These are phyloP conservation scores for Lordiphosa mommai DNA, from an alignment of 1,140 invertebrate genomes.

Conservation along the genomic window DNA sequence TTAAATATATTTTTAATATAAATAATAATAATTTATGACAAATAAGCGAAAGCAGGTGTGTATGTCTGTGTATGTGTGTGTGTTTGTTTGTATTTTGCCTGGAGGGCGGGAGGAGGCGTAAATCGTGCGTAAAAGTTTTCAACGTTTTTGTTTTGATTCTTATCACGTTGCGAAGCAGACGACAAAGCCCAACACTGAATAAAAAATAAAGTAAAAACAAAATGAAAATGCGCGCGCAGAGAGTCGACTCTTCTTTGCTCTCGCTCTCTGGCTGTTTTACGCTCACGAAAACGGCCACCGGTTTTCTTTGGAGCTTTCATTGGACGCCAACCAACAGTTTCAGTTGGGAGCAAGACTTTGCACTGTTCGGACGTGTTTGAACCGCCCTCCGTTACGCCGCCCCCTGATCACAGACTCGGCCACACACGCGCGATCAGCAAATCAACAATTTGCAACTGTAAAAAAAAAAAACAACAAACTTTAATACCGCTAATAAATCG, in stretches of 20 bases:
- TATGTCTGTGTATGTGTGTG: not conserved
- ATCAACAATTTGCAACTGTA: conserved; percentile 24
- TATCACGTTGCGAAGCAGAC: conserved; percentile 57
- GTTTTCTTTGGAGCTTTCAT: conserved; percentile 30
- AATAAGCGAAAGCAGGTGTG: too few relatives aligned
- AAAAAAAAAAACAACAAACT: too few relatives aligned
- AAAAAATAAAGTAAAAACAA: conserved; percentile 67
- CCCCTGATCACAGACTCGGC: conserved; percentile 21
- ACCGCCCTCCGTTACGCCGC: conserved; percentile 19
- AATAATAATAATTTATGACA: too few relatives aligned
- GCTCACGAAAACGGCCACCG: conserved; percentile 12
- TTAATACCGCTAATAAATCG: conserved; percentile 10
- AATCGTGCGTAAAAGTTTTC: conserved; percentile 49
- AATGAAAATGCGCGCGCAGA: conserved; percentile 47
- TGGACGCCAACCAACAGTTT: conserved; percentile 24
- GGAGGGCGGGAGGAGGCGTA: not conserved
- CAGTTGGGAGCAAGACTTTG: conserved; percentile 51
- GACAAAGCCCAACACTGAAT: conserved; percentile 39
- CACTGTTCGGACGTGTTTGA: conserved; percentile 44
- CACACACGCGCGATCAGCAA: conserved; percentile 35
- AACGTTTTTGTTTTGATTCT: conserved; percentile 73
- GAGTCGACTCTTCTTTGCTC: conserved; percentile 6
- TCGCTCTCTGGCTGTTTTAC: not conserved
- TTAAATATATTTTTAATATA: too few relatives aligned
- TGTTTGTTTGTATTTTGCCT: not conserved